Base-by-base conservation (phyloP, 2,113 vertebrate species). In the Chloropsis hardwickii region DNA sequence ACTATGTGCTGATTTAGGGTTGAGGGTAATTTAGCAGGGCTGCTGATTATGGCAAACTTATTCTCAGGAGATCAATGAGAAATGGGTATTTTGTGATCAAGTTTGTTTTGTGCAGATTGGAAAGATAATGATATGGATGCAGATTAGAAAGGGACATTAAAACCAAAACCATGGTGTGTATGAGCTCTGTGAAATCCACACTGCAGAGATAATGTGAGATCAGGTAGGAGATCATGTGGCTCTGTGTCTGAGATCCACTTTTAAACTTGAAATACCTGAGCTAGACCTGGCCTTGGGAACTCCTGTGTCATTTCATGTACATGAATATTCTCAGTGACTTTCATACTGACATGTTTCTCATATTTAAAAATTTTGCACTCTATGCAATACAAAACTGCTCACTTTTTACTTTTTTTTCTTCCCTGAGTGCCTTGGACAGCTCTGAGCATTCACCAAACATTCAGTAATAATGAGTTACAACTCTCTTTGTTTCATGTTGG, bases 1-100 rank as follows among this genome's bases (percentile, higher is more conserved):
- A 71, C 87, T 40, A 20, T 66, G 84, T 71, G 61, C 81, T 80
- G 79, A 80, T 94, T 87, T 90, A 72, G 67, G 76, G 58, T 35
- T 73, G 74, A 61, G 71, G 67, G 61, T 90, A 80, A 80, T 51
- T 85, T 91, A 64, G 42, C 42, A 42, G 57, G n/a, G 50, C 48
- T 91, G 61, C 57, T 87, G 81, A 76, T 92, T 71, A 74, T 48
- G 74, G 91, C 69, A 71, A 81, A 71, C 15, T 48, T 82, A 70
- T 56, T 94, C 77, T 67, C 91, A 71, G 47, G 88, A 86, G 76
- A 90, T 42, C 29, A 65, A 9, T 22, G 65, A 78, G 81, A 73
- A 92, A 58, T 39, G 12, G 35, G 16, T 22, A 35, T 47, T 89
- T 89, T 91, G 69, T 66, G 53, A 53, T 56, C 65, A 58, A 73